These are phyloP conservation scores for Oncopeltus fasciatus DNA, from an alignment of 1,140 invertebrate genomes.

Conservation along the genomic window DNA sequence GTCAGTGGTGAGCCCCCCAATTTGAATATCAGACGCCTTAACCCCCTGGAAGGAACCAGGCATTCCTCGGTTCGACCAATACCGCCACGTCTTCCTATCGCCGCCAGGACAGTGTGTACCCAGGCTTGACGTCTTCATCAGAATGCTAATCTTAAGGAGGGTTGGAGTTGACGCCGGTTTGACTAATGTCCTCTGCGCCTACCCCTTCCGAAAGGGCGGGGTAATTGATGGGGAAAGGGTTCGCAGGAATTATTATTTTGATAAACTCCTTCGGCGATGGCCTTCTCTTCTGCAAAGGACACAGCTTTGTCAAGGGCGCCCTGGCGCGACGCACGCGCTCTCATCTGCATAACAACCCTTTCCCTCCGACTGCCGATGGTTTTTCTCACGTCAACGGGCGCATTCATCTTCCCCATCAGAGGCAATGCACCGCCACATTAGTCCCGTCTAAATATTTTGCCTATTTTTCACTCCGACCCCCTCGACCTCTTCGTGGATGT, in stretches of 20 bases:
- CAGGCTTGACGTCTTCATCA: background rate
- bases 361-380: no score
- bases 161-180: background rate
- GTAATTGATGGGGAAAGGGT: conserved; percentile 4
- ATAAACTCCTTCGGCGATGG: background rate
- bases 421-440: no score
- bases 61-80: background rate
- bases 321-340: background rate
- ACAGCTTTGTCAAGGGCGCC: background rate
- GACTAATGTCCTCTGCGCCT: background rate
- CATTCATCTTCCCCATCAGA: background rate
- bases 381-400: no score
- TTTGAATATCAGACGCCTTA: no score
- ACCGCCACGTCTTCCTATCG: background rate
- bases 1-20: no score
- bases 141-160: background rate
- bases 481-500: no score
- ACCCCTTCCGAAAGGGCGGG: background rate
- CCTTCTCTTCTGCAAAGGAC: background rate
- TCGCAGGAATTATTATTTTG: conserved; percentile 4
- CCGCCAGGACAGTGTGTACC: background rate
- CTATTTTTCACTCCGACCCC: no score
- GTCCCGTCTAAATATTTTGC: no score
- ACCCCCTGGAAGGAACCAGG: no score
- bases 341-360: background rate